Percentiles rank a stretch among this genome's conserved stretches.
These are phyloP conservation scores for Takifugu rubripes DNA, from an alignment of 2,797 vertebrate genomes.

Conservation along the genomic window DNA sequence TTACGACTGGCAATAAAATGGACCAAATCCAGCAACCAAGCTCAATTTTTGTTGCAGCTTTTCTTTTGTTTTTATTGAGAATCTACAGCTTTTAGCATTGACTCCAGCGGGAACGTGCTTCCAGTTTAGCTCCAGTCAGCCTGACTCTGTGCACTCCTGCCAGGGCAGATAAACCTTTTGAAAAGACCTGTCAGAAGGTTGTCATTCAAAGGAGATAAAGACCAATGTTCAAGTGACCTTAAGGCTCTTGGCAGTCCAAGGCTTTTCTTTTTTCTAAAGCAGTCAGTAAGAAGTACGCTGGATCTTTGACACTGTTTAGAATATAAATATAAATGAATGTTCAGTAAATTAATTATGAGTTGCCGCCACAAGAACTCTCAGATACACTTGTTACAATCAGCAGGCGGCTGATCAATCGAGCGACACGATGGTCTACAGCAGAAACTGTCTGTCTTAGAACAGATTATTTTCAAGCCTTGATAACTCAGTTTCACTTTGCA, in stretches of 20 bases:
- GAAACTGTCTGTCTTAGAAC: conserved; percentile 25
- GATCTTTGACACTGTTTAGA: conserved; percentile 49
- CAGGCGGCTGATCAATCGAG: conserved; percentile 49
- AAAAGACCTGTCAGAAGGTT: conserved; percentile 56
- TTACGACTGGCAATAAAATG: too few species aligned
- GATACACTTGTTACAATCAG: conserved; percentile 53
- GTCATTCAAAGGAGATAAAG: conserved; percentile 68
- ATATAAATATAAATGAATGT: conserved; percentile 60
- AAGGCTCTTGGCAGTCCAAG: conserved; percentile 50
- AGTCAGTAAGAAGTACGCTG: conserved; percentile 42
- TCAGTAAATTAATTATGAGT: too few species aligned
- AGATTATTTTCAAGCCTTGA: conserved; percentile 40
- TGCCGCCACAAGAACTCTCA: conserved; percentile 49
- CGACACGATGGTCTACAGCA: conserved; percentile 52
- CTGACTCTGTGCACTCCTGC: conserved; percentile 48
- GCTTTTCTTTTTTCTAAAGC: conserved; percentile 14
- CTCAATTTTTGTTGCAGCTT: background rate
- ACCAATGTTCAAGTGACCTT: conserved; percentile 57
- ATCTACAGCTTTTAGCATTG: background rate
- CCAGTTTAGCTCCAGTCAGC: conserved; percentile 1
- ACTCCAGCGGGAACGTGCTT: background rate
- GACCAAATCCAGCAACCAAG: too few species aligned
- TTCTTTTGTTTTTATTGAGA: background rate
- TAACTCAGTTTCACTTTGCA: conserved; percentile 45
- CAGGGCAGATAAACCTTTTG: conserved; percentile 64